Percentiles rank a stretch among this genome's conserved stretches.
These are phyloP conservation scores for Vidua chalybeata DNA, from an alignment of 2,113 vertebrate genomes.

Conservation along the genomic window DNA sequence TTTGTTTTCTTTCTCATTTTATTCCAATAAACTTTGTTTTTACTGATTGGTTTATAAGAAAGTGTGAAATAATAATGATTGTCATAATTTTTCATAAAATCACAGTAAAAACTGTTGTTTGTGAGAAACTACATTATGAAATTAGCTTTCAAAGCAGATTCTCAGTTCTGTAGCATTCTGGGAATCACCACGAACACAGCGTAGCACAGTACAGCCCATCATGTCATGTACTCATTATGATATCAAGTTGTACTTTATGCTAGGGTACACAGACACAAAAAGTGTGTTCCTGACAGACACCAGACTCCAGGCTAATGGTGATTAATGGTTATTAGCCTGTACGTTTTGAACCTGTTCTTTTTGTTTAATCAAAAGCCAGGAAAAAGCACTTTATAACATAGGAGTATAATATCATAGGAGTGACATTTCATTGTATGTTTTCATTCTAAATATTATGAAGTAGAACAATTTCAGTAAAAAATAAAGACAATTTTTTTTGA, in stretches of 20 bases:
- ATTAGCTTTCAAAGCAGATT: background rate
- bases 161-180: background rate
- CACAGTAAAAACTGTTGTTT: background rate
- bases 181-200: background rate
- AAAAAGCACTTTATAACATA: background rate
- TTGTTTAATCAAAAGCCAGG: conserved; percentile 37
- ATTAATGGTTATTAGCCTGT: conserved; percentile 39
- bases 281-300: background rate
- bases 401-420: background rate
- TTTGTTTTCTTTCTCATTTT: background rate
- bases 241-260: conserved; percentile 23
- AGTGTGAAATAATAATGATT: background rate
- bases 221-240: background rate
- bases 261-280: background rate
- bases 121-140: background rate
- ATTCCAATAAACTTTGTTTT: background rate
- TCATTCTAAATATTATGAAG: background rate
- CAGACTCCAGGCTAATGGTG: background rate
- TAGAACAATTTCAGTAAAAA: background rate
- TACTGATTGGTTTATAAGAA: background rate
- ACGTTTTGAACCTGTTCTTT: background rate
- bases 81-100: background rate
- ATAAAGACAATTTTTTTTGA: background rate
- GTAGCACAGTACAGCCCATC: background rate
- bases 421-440: conserved; percentile 11